Base-by-base conservation (phyloP, 2,113 vertebrate species). In the Sturnus vulgaris region DNA sequence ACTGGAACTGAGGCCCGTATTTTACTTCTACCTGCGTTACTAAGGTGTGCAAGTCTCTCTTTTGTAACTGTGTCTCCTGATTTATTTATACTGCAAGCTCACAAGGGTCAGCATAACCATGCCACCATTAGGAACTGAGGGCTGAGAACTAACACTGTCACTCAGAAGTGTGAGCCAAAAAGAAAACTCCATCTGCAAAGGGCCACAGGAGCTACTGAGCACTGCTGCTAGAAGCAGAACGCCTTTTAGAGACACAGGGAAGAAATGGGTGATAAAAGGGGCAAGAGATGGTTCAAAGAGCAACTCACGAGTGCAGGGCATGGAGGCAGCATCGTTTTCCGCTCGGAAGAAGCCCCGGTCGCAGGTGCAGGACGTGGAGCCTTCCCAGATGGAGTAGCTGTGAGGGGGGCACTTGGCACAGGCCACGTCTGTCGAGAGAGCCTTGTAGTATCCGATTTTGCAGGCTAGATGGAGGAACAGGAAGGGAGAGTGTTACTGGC, bases 391-490 rank as follows among this genome's bases (percentile, higher is more conserved):
- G 17, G 99, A 99, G 97, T 99, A 99, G 97, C 99, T 99, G 96
- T 99, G 98, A 37, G 98, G 98, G 2, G 99, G 99, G 97, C 99
- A 99, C 93, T 99, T 99, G 97, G 98, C 98, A 92, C 99, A 99
- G 89, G 97, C 89, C 39, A 97, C 97, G 33, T 99, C 99, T 10
- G 98, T 98, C 68, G 99, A 99, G 92, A 99, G 98, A 49, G 99
- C 99, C 77, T 99, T 99, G 98, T 99, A 99, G 98, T 98, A 99
- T 82, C 99, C 99, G 5, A 99, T 98, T 98, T 99, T 99, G 97
- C 99, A 99, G 93, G 99, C 99, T 99, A 85, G 60, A 90, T 53
- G 56, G 81, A 90, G 49, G 86, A 81, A 95, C 24, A 75, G 89
- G 70, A 92, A 96, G 87, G 55, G 60, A 97, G 68, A 90, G 59